These are phyloP conservation scores for Psittacula cyanocephala DNA, from an alignment of 2,113 vertebrate species.

Conservation along the genomic window DNA sequence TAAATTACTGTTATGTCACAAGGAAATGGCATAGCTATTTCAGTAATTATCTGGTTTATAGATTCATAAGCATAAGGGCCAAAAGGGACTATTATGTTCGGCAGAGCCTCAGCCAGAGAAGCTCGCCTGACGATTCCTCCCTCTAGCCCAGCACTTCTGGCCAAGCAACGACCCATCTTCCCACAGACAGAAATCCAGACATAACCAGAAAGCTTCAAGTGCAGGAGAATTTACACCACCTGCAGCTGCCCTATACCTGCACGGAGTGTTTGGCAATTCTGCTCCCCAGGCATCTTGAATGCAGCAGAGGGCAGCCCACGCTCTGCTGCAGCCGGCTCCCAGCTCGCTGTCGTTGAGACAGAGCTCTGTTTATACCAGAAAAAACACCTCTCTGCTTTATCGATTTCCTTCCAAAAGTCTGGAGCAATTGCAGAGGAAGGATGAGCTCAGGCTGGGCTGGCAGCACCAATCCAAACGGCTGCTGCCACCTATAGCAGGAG, in stretches of 20 bases:
- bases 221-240: background rate
- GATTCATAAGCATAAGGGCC: conserved; percentile 11
- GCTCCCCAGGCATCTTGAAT: background rate
- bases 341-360: background rate
- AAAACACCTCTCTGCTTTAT: background rate
- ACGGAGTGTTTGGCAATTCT: accelerated
- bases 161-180: background rate
- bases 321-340: accelerated
- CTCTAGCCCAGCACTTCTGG: background rate
- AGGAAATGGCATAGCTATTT: conserved; percentile 13
- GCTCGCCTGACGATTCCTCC: background rate
- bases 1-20: background rate
- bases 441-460: background rate
- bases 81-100: background rate
- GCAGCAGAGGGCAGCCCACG: background rate
- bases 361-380: background rate
- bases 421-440: background rate
- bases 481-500: background rate
- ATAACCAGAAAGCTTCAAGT: background rate
- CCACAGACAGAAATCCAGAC: background rate
- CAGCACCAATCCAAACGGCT: background rate
- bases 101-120: background rate
- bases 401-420: background rate
- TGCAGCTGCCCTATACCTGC: accelerated
- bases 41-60: conserved; percentile 25